phyloP scores from a whole-genome alignment of 1,140 invertebrate genomes.

The Drosophila seguyi region DNA sequence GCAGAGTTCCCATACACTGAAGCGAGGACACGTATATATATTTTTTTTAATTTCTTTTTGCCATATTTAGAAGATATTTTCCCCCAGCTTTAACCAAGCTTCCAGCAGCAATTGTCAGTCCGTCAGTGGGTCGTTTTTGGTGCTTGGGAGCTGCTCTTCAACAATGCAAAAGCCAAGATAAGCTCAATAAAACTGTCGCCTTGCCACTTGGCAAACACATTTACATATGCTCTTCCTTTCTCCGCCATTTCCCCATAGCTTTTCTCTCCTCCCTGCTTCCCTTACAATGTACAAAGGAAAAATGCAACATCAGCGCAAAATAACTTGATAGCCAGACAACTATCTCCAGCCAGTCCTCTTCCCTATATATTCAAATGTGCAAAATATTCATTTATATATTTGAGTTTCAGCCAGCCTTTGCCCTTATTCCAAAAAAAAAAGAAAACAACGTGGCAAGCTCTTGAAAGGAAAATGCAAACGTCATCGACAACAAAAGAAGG shows the following conservation, averaged over 20 bases:
- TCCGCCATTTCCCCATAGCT: background rate
- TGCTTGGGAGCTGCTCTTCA: conserved; percentile 18
- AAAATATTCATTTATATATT: conserved; percentile 74
- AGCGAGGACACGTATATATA: background rate
- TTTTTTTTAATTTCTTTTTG: background rate
- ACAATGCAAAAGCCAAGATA: conserved; percentile 64
- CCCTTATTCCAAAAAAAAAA: conserved; percentile 4
- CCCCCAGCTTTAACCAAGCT: conserved; percentile 34
- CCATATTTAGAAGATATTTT: conserved; percentile 3
- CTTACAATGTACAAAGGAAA: conserved; percentile 50
- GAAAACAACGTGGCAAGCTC: conserved; percentile 14
- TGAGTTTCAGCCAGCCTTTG: conserved; percentile 30
- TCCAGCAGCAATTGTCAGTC: conserved; percentile 48
- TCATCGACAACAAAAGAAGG: conserved; percentile 64
- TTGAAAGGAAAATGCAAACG: conserved; percentile 74
- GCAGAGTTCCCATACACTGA: too few relatives aligned
- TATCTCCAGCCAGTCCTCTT: conserved; percentile 7
- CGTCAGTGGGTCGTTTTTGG: conserved; percentile 19
- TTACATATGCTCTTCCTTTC: conserved; percentile 57
- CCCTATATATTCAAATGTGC: conserved; percentile 70
- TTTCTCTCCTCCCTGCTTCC: background rate
- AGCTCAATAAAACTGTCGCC: conserved; percentile 81
- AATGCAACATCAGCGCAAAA: conserved; percentile 75
- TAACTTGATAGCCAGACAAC: conserved; percentile 65
- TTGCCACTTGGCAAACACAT: conserved; percentile 76